Evolutionary conservation across 92 coral and sea anemone genomes (phyloP).

Genomic region (Phenganax subtilis): DNA sequence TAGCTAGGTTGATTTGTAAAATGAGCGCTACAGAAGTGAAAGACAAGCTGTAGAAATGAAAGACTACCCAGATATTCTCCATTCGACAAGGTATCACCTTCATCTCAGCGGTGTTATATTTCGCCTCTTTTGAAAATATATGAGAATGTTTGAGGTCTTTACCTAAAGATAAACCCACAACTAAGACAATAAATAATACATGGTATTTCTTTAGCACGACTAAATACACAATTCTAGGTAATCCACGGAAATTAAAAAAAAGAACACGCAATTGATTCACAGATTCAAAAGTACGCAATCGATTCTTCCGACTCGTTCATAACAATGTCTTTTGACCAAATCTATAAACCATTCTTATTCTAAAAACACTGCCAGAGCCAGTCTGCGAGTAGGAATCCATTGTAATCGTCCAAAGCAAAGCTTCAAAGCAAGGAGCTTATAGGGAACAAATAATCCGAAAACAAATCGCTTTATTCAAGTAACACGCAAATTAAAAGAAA

Average conservation of each 20-base stretch:
- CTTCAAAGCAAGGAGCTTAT: no score
- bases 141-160: background rate
- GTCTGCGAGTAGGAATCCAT: no score
- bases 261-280: no score
- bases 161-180: background rate
- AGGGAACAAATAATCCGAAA: no score
- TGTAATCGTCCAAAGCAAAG: no score
- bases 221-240: background rate
- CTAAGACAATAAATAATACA: background rate
- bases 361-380: no score
- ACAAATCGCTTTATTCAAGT: no score
- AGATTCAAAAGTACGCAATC: no score
- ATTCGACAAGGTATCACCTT: slow-evolving; percentile 26
- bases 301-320: no score
- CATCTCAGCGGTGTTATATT: slow-evolving; percentile 28
- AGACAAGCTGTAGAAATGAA: slow-evolving; percentile 27
- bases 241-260: background rate
- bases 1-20: slow-evolving; percentile 7
- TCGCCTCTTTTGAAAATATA: background rate
- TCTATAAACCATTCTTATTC: no score
- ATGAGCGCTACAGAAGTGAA: slow-evolving; percentile 33
- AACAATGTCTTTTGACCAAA: no score
- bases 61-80: slow-evolving; percentile 14
- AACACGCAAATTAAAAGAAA: no score
- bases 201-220: background rate